These are phyloP conservation scores for Bugulina stolonifera DNA, from an alignment of 2,888 invertebrate genomes.

Conservation along the genomic window DNA sequence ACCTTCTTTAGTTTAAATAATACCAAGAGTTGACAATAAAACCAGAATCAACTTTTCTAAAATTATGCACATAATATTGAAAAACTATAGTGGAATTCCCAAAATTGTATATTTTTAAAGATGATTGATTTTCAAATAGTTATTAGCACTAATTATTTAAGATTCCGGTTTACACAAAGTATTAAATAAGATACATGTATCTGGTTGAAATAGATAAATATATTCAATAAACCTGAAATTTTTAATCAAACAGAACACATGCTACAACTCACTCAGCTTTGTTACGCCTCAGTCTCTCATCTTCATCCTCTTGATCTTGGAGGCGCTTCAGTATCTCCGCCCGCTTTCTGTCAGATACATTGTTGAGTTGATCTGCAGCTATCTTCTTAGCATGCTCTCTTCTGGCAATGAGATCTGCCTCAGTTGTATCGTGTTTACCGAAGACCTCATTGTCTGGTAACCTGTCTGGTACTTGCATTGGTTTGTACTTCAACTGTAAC, in stretches of 20 bases:
- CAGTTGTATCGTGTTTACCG: slow-evolving; percentile 51
- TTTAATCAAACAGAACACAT: background rate
- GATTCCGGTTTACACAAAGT: no score
- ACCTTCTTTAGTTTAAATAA: no score
- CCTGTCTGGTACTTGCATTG: slow-evolving; percentile 43
- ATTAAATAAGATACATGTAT: no score
- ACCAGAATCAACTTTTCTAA: no score
- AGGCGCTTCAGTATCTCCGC: slow-evolving; percentile 46
- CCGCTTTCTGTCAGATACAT: slow-evolving; percentile 48
- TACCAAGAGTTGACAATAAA: no score
- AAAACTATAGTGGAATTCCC: no score
- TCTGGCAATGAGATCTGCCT: slow-evolving; percentile 47
- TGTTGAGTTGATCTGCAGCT: slow-evolving; percentile 46
- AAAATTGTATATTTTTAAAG: no score
- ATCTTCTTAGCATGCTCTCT: slow-evolving; percentile 43
- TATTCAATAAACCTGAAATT: no score
- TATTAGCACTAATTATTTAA: background rate
- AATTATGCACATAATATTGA: no score
- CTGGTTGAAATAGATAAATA: no score
- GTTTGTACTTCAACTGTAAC: slow-evolving; percentile 48
- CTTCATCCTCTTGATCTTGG: slow-evolving; percentile 49
- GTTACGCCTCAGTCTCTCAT: slow-evolving; percentile 41
- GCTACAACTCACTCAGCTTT: slow-evolving; percentile 45
- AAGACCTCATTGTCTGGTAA: slow-evolving; percentile 48
- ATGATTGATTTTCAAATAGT: no score